Evolutionary conservation across 1,140 invertebrate species (phyloP), one percentile per base, ranked within the genome.

Genomic region (Caenorhabditis inopinata): DNA sequence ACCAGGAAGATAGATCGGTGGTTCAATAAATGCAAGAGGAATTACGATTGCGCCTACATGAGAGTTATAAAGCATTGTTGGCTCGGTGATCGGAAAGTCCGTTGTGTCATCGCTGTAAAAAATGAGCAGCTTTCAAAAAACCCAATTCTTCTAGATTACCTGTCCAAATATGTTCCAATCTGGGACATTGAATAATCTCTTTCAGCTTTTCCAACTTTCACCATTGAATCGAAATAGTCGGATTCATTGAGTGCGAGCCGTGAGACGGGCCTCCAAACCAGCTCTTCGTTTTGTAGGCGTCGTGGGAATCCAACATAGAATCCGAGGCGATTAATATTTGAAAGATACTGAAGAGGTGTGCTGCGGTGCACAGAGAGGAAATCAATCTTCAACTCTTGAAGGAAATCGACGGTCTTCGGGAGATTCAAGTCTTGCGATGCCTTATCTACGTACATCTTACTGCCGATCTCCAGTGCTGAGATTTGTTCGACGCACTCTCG

Each of bases 401-500:
- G 49, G 45, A 81, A 81, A 32, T 74, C 45, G 32, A 62, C 1
- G 35, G 21, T 78, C 47, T 62, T 47, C 7, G 38, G 23, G 16
- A 53, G 51, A 49, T 42, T 42, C 51, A 62, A 47, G 23, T 21
- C n/a, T 16, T 78, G 29, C 38, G 80, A 68, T 16, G 58, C 58
- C 38, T 76, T 42, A 14, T 74, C 79, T 5, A 77, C 74, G 29
- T 81, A 81, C 74, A 82, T 78, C 32, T 75, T 81, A 9, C 46
- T 74, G 14, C 29, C 81, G 11, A 62, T 51, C 18, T 48, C 46
- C 5, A 82, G 68, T 21, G 16, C 9, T 29, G 76, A 53, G 12
- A 82, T 42, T 29, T 82, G 58, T 38, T 47, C 46, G 12, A 82
- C 81, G 45, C 81, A 82, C 62, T 82, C 53, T 1, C 76, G 29